Conservation (phyloP, 2,888 invertebrate species). For the Andricus quercusramuli region DNA sequence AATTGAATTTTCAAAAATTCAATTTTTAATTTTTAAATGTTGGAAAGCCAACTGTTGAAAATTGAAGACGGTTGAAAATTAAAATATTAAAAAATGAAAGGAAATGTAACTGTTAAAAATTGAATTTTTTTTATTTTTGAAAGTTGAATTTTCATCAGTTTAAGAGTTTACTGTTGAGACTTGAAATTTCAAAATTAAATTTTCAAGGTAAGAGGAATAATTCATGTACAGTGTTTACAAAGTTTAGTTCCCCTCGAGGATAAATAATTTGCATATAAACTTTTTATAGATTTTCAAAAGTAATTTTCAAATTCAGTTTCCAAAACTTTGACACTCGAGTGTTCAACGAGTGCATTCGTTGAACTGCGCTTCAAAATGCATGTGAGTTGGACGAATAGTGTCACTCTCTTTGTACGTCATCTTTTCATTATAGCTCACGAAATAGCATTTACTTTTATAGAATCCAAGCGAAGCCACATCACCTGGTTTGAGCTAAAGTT, state of each 20-base stretch:
- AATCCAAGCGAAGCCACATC: conserved; percentile 3
- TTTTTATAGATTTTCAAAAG: neutral
- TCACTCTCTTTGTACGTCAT: neutral
- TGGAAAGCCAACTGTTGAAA: too few relatives aligned
- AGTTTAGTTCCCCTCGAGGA: neutral
- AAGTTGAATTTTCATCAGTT: too few relatives aligned
- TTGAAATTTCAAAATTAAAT: too few relatives aligned
- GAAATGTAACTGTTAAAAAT: too few relatives aligned
- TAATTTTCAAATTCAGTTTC: neutral
- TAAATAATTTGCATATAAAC: neutral
- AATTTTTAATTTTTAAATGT: too few relatives aligned
- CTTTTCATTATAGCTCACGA: conserved; percentile 20
- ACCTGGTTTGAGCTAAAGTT: neutral
- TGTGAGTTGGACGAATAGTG: neutral
- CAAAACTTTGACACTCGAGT: conserved; percentile 7
- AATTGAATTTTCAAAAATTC: too few relatives aligned
- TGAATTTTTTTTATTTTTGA: too few relatives aligned
- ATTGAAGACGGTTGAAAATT: too few relatives aligned
- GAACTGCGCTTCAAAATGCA: neutral
- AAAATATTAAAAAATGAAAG: too few relatives aligned
- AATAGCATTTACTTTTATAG: conserved; percentile 19
- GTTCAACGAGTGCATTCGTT: too few relatives aligned
- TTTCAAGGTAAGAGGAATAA: too few relatives aligned
- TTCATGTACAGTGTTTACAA: neutral
- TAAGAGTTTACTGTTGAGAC: too few relatives aligned